A percentile compares a stretch with the other conserved stretches of the same genome.
Conservation (phyloP, 2,797 vertebrate species). For the Naso thynnoides region DNA sequence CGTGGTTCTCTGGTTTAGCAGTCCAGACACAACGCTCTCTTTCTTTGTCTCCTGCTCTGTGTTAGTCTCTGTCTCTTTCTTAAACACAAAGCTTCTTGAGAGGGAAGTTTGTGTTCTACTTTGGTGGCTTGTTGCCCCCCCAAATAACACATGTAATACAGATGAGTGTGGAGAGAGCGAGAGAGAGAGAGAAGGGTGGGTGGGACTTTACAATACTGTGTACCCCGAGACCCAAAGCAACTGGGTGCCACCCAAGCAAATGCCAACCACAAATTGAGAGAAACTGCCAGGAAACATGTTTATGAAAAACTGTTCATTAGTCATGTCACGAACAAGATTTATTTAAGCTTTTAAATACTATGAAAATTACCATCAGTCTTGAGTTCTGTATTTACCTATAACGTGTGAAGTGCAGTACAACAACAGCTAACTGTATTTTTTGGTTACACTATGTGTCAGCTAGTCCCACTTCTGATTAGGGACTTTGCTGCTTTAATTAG, state of each 20-base stretch:
- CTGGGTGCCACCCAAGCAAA: conserved; percentile 72
- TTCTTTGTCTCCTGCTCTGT: conserved; percentile 32
- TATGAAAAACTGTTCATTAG: conserved; percentile 1
- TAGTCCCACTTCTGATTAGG: conserved; percentile 60
- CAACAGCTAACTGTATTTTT: conserved; percentile 49
- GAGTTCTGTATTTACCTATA: conserved; percentile 43
- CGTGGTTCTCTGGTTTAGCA: conserved; percentile 56
- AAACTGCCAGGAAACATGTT: conserved; percentile 25
- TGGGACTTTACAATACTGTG: conserved; percentile 53
- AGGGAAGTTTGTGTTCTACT: conserved; percentile 71
- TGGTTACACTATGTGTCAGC: conserved; percentile 60
- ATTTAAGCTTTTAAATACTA: conserved; percentile 23
- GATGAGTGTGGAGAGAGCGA: conserved; percentile 59
- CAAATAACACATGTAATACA: conserved; percentile 75
- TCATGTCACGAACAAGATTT: background rate
- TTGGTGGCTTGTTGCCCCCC: conserved; percentile 67
- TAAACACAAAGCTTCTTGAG: conserved; percentile 50
- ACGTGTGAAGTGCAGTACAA: conserved; percentile 39
- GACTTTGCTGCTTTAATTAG: conserved; percentile 63
- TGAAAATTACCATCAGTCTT: conserved; percentile 28
- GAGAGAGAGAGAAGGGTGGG: conserved; percentile 47
- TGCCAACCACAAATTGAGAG: conserved; percentile 51
- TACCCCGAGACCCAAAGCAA: conserved; percentile 59
- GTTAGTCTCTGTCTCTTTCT: conserved; percentile 23
- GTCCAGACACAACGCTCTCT: conserved; percentile 60